Evolutionary conservation across 2,888 invertebrate genomes (phyloP).

Genomic region (Dorcus hopei): DNA sequence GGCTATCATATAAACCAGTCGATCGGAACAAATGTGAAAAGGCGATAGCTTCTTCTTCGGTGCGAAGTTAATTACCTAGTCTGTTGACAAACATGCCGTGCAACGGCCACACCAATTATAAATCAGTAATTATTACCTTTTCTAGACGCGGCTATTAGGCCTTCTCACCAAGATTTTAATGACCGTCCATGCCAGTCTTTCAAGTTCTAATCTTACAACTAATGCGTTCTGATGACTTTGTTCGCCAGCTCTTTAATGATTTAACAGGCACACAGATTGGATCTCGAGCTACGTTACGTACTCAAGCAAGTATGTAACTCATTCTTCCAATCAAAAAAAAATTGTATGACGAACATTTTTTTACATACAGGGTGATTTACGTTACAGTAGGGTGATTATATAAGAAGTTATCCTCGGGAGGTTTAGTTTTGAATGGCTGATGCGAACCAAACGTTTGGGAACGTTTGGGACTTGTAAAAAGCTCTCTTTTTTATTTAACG

Average conservation of each 20-base stretch:
- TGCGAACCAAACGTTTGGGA: no score
- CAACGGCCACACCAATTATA: slow-evolving; percentile 6
- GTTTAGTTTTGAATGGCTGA: no score
- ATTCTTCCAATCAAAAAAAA: no score
- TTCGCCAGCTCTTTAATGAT: not conserved
- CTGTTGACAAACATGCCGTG: slow-evolving; percentile 10
- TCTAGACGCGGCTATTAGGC: not conserved
- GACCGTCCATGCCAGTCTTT: not conserved
- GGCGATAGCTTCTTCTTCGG: not conserved
- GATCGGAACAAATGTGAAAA: slow-evolving; percentile 8
- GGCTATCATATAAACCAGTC: not conserved
- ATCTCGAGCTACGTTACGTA: no score
- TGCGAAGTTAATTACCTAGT: slow-evolving; percentile 6
- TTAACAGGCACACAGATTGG: not conserved
- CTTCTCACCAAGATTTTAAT: slow-evolving; percentile 2
- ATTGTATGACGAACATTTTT: no score
- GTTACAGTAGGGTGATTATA: no score
- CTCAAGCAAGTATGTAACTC: no score
- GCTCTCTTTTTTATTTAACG: no score
- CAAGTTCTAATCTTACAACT: not conserved
- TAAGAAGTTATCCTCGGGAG: no score
- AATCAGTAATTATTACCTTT: slow-evolving; percentile 2
- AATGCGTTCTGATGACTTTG: slow-evolving; percentile 1
- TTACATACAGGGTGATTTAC: no score
- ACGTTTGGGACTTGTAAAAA: no score